Conservation (phyloP, 2,797 vertebrate species). For the Sebastolobus alascanus region DNA sequence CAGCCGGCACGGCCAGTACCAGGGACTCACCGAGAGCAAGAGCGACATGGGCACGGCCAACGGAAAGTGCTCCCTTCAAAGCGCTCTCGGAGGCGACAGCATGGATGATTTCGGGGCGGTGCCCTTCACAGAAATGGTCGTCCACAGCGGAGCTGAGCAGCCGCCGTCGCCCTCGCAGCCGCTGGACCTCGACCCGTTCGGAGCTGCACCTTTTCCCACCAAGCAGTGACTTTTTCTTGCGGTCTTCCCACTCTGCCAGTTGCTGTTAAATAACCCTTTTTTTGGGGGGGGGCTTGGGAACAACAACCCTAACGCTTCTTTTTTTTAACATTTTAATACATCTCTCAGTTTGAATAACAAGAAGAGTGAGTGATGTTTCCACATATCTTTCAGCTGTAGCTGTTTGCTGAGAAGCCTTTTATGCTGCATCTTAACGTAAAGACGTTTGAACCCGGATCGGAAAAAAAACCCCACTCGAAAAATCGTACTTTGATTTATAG, state of each 20-base stretch:
- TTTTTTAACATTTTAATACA: slow-evolving; percentile 61
- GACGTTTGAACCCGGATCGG: slow-evolving; percentile 29
- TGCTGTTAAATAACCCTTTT: slow-evolving; percentile 9
- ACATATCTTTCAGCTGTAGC: slow-evolving; percentile 66
- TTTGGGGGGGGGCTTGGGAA: slow-evolving; percentile 19
- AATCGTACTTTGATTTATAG: slow-evolving; percentile 62
- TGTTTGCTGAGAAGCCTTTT: slow-evolving; percentile 73
- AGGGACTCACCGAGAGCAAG: slow-evolving; percentile 83
- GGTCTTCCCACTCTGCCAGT: slow-evolving; percentile 12
- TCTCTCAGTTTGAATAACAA: slow-evolving; percentile 47
- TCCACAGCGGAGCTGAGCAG: slow-evolving; percentile 80
- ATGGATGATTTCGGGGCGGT: slow-evolving; percentile 97
- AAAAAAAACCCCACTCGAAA: slow-evolving; percentile 19
- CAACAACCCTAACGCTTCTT: slow-evolving; percentile 24
- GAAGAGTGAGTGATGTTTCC: slow-evolving; percentile 58
- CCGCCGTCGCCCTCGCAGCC: slow-evolving; percentile 76
- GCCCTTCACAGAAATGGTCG: slow-evolving; percentile 93
- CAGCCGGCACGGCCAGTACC: slow-evolving; percentile 85
- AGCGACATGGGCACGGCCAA: slow-evolving; percentile 81
- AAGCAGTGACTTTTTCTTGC: slow-evolving; percentile 87
- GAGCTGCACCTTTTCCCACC: slow-evolving; percentile 95
- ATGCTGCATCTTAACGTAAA: slow-evolving; percentile 74
- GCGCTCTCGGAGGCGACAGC: slow-evolving; percentile 78
- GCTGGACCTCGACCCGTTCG: slow-evolving; percentile 94
- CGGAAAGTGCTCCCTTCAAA: slow-evolving; percentile 83